Evolutionary conservation across 2,797 vertebrate species (phyloP).

Genomic region (Harpagifer antarcticus): DNA sequence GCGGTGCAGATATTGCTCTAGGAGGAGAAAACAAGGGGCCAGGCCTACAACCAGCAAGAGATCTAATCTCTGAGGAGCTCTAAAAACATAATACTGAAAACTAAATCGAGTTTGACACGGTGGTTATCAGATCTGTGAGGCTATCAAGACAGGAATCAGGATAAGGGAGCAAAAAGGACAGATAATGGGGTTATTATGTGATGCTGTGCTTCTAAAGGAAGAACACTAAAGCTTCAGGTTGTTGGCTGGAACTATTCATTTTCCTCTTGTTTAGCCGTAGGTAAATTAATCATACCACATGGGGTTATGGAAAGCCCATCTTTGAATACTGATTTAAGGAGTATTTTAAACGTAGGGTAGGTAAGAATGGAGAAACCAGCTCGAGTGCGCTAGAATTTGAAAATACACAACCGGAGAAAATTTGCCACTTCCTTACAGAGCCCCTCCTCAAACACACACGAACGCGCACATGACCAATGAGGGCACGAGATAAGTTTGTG

Average conservation of each 20-base stretch:
- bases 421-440: too few species aligned
- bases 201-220: conserved; percentile 27
- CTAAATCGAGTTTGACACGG: conserved; percentile 57
- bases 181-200: conserved; percentile 58
- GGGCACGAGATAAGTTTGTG: too few species aligned
- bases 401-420: too few species aligned
- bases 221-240: conserved; percentile 34
- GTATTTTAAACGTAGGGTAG: not conserved
- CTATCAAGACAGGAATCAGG: conserved; percentile 50
- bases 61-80: conserved; percentile 46
- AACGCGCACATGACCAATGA: too few species aligned
- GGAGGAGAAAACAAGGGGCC: conserved; percentile 34
- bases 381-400: too few species aligned
- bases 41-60: conserved; percentile 34
- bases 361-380: too few species aligned
- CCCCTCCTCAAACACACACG: too few species aligned
- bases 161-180: conserved; percentile 46
- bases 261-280: not conserved
- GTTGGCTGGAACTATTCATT: conserved; percentile 36
- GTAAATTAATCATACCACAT: conserved; percentile 27
- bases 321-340: conserved; percentile 3
- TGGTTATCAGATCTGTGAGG: conserved; percentile 65
- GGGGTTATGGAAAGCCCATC: not conserved
- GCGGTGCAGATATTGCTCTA: conserved; percentile 20
- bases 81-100: conserved; percentile 50